Evolutionary conservation across 2,888 invertebrate species (phyloP).

Genomic region (Cosmorhoe ocellata): DNA sequence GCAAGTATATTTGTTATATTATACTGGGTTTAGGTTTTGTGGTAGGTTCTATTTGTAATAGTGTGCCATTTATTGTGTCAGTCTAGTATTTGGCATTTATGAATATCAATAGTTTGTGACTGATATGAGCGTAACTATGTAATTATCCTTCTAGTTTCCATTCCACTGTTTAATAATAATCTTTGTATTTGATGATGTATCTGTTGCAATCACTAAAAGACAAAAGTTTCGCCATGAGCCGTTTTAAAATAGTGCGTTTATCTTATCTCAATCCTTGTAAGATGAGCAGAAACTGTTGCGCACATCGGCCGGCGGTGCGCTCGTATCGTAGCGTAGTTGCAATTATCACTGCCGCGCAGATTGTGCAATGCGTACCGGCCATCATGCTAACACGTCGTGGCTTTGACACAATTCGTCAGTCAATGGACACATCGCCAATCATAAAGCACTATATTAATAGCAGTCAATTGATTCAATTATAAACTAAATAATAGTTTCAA

Average conservation of each 20-base stretch:
- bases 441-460: conserved; percentile 38
- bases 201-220: too few relatives aligned
- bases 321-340: conserved; percentile 36
- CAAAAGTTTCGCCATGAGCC: conserved; percentile 2
- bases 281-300: conserved; percentile 33
- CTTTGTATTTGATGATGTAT: too few relatives aligned
- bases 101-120: too few relatives aligned
- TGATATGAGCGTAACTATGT: too few relatives aligned
- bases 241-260: not conserved
- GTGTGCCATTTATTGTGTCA: too few relatives aligned
- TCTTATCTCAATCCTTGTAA: conserved; percentile 17
- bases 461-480: conserved; percentile 5
- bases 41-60: too few relatives aligned
- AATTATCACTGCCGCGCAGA: conserved; percentile 57
- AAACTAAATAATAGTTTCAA: not conserved
- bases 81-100: too few relatives aligned
- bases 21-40: too few relatives aligned
- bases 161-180: too few relatives aligned
- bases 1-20: too few relatives aligned
- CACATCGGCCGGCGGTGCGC: conserved; percentile 24
- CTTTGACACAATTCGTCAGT: conserved; percentile 77
- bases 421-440: conserved; percentile 54
- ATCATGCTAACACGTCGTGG: conserved; percentile 71
- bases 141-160: too few relatives aligned
- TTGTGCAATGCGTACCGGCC: conserved; percentile 58